Evolutionary conservation across 2,888 invertebrate species (phyloP), one percentile per base, ranked within the genome.

Genomic region (Dolichopus griseipennis): DNA sequence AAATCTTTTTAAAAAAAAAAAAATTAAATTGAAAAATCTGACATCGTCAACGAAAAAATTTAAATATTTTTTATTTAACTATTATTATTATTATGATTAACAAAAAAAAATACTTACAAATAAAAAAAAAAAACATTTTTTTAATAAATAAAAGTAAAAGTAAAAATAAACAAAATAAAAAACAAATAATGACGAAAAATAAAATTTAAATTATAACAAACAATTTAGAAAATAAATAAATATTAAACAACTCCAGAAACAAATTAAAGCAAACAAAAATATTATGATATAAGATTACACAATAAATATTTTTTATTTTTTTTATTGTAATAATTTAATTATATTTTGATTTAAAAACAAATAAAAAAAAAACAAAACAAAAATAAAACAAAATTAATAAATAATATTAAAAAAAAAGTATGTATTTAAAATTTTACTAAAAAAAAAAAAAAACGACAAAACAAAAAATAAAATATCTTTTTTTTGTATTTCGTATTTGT

Each of bases 51-150:
- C 66, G 69, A 71, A 66, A 68, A 68, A 69, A 67, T 68, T 71
- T 71, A 71, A 70, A 68, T 68, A 70, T 70, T 64, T 68, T 67
- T 70, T 70, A 69, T 71, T 71, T 71, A 70, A 70, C 70, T 70
- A 70, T 71, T 71, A 70, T 70, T 75, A 75, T 73, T 75, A 75
- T 77, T 74, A 73, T 73, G 75, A 75, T 73, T 73, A 72, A 74
- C 70, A 71, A 71, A 71, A 72, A 71, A 71, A 71, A 72, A 72
- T 52, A 71, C 15, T 12, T 18, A 52, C 65, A 27, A 71, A 71
- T 68, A 70, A 69, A 70, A 70, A 69, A 68, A 71, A 69, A 66
- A 68, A 70, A 69, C 70, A 71, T 70, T 71, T 69, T 67, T 68
- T 68, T 22, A 70, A 70, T 66, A 69, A 52, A 67, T 52, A 52